These are phyloP conservation scores for Rhinolophus ferrumequinum DNA, from an alignment of 2,113 vertebrate genomes.

Conservation along the genomic window DNA sequence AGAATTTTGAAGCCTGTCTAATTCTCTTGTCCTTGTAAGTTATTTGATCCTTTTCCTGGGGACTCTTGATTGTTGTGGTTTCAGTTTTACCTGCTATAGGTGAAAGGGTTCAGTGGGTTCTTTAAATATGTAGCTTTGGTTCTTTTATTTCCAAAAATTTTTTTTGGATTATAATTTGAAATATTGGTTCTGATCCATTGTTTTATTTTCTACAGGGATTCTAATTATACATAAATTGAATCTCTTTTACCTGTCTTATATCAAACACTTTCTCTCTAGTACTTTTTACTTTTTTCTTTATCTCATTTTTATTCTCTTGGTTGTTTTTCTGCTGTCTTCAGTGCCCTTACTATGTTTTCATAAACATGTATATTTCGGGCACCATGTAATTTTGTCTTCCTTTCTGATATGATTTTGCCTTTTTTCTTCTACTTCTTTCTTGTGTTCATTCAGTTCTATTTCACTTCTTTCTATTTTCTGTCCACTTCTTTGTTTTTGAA, in stretches of 20 bases:
- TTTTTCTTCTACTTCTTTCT: neutral
- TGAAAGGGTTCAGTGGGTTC: neutral
- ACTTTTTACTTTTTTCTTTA: neutral
- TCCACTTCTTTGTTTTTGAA: slow-evolving; percentile 1
- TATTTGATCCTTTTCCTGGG: neutral
- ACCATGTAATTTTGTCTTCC: neutral
- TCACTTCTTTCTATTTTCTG: neutral
- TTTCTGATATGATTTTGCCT: neutral
- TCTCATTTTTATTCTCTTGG: neutral
- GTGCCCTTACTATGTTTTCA: neutral
- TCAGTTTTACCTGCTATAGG: neutral
- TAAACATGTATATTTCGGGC: neutral
- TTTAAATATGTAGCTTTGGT: neutral
- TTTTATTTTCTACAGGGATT: neutral
- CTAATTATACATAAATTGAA: neutral
- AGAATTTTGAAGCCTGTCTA: neutral
- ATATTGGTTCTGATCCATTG: neutral
- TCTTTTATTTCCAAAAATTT: neutral
- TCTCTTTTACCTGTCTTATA: neutral
- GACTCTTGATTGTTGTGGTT: neutral
- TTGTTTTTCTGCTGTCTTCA: neutral
- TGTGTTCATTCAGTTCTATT: neutral
- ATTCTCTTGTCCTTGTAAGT: neutral
- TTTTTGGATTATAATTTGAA: neutral
- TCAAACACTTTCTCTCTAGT: neutral